A percentile compares a stretch with the other conserved stretches of the same genome.
These are phyloP conservation scores for Eleutherodactylus coqui DNA, from an alignment of 2,797 vertebrate genomes.

Conservation along the genomic window DNA sequence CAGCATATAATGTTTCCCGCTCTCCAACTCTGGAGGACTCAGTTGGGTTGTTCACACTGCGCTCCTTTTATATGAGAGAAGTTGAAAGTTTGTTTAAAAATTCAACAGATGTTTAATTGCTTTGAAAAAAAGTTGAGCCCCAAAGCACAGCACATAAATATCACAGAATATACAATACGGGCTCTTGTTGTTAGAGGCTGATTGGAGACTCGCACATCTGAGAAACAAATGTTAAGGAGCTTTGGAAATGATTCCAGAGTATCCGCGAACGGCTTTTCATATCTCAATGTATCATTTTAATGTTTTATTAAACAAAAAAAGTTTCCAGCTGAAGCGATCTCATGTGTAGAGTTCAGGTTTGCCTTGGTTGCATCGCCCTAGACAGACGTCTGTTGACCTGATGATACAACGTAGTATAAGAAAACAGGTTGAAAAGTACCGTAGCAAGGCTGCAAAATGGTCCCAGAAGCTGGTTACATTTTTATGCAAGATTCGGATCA, in stretches of 20 bases:
- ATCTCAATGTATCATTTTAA: background rate
- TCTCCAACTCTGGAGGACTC: conserved; percentile 25
- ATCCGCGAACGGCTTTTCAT: background rate
- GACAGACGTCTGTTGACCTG: background rate
- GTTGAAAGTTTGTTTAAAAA: conserved; percentile 61
- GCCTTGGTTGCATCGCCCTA: background rate
- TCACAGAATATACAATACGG: conserved; percentile 34
- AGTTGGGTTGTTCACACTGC: background rate
- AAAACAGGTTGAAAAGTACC: background rate
- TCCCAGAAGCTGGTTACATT: background rate
- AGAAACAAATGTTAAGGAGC: background rate
- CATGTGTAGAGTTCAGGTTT: background rate
- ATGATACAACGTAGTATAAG: background rate
- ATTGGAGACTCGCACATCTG: conserved; percentile 1
- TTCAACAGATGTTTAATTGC: conserved; percentile 62
- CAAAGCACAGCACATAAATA: conserved; percentile 60
- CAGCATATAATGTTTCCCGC: background rate
- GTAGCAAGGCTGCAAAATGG: background rate
- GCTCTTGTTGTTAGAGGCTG: conserved; percentile 12
- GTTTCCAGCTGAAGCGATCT: background rate
- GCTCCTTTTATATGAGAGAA: conserved; percentile 19
- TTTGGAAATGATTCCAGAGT: conserved; percentile 10
- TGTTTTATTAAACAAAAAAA: background rate
- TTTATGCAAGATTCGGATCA: background rate
- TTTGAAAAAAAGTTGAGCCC: conserved; percentile 51